Base-by-base conservation (phyloP, 2,888 invertebrate species). In the Dryobotodes eremita region DNA sequence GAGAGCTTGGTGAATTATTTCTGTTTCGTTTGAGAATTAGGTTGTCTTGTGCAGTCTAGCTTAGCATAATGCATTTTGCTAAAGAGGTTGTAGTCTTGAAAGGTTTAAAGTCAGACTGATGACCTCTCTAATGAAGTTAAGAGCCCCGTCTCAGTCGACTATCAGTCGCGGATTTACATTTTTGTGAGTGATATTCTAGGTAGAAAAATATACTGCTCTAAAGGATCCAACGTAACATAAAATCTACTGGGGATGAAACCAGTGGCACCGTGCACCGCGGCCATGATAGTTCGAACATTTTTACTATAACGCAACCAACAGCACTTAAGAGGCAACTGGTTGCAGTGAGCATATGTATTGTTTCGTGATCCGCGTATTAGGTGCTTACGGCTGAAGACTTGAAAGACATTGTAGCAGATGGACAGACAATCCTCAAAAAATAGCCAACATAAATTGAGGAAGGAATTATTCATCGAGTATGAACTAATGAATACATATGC, bases 1-100 rank as follows among this genome's bases (percentile, higher is more conserved):
- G 65, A 77, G 73, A 71, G 50, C 15, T 74, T 46, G 66, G 36
- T 53, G 57, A 61, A 75, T 83, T 75, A 72, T 59, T 66, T 79
- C 65, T 70, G 69, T 61, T 86, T 83, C 69, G 71, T 71, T 65
- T 81, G 7, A 20, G 20, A 82, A 53, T 57, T 59, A 31, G 4
- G 42, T 65, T n/a, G 59, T 75, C 48, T 65, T 82, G 82, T 46
- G 42, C 50, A 53, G 31, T 31, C 31, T 82, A n/a, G 50, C 82
- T 82, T 53, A n/a, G 64, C 50, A n/a, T 64, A 73, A 31, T 55
- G 66, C 53, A 57, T 53, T 53, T 46, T 48, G 26, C 7, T 17
- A 20, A n/a, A 36, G 10, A 68, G 26, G n/a, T 62, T 4, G 31
- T 50, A 17, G 13, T 48, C 20, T 17, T 20, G 5, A 20, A 26